phyloP scores from a whole-genome alignment of 2,113 vertebrate species.

The Patagioenas fasciata region DNA sequence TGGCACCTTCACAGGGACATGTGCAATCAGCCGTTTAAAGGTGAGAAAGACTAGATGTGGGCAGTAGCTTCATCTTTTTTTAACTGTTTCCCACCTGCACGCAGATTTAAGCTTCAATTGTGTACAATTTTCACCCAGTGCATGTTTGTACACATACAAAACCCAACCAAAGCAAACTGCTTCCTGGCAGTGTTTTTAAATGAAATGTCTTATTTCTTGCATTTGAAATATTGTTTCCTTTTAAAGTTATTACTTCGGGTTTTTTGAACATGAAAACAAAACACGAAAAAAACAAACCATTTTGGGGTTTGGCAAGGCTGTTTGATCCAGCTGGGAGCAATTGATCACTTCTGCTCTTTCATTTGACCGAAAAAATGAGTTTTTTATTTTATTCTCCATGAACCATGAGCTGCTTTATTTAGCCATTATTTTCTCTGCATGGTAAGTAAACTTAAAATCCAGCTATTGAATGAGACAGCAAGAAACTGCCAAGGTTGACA shows the following conservation, averaged over 20 bases:
- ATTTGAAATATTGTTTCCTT: background rate
- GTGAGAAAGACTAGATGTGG: background rate
- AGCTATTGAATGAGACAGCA: background rate
- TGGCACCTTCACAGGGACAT: background rate
- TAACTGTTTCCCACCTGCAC: background rate
- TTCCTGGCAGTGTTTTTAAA: background rate
- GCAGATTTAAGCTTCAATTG: background rate
- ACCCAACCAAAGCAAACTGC: background rate
- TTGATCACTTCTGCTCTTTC: background rate
- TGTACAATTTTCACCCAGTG: fast-evolving
- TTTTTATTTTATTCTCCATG: background rate
- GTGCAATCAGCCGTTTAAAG: fast-evolving
- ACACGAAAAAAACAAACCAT: background rate
- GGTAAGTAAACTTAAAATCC: background rate
- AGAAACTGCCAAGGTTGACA: background rate
- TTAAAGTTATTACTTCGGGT: background rate
- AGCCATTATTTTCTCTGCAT: background rate
- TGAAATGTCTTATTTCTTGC: background rate
- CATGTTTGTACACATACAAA: background rate
- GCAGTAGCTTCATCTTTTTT: background rate
- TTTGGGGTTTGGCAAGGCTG: background rate
- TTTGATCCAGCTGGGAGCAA: background rate
- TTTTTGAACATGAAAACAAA: background rate
- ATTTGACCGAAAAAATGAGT: background rate
- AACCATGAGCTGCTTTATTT: background rate